These are phyloP conservation scores for Acanthoscelides obtectus DNA, from an alignment of 2,888 invertebrate species.

Conservation along the genomic window DNA sequence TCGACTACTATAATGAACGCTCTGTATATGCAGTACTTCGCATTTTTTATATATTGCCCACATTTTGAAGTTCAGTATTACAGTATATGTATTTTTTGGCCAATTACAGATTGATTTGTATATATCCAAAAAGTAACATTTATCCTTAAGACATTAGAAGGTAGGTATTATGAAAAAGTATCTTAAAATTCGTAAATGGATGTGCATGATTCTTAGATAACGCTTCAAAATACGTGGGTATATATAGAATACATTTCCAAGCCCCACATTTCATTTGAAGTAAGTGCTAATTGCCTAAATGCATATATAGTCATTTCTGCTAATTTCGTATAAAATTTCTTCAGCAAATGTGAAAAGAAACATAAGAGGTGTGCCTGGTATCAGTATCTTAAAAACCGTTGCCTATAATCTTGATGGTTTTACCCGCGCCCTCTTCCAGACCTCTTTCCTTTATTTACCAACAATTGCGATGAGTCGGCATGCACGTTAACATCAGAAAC, in stretches of 20 bases:
- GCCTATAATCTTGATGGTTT: neutral
- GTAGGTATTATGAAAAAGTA: neutral
- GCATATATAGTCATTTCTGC: neutral
- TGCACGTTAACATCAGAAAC: neutral
- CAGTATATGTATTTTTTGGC: neutral
- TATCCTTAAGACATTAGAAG: neutral
- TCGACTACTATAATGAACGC: neutral
- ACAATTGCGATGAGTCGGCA: neutral
- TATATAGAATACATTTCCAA: neutral
- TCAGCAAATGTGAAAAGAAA: neutral
- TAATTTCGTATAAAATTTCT: neutral
- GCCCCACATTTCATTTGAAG: neutral
- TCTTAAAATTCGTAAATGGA: neutral
- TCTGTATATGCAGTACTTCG: neutral
- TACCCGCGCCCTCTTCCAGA: neutral
- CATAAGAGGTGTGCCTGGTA: neutral
- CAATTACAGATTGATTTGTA: neutral
- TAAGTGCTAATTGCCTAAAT: neutral
- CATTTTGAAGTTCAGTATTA: neutral
- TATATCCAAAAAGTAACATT: neutral
- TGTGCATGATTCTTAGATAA: neutral
- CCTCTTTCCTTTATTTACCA: neutral
- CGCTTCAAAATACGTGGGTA: neutral
- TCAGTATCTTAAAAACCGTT: neutral
- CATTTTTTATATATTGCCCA: neutral